Evolutionary conservation across 1,140 invertebrate genomes (phyloP).

Genomic region (Drosophila repleta): DNA sequence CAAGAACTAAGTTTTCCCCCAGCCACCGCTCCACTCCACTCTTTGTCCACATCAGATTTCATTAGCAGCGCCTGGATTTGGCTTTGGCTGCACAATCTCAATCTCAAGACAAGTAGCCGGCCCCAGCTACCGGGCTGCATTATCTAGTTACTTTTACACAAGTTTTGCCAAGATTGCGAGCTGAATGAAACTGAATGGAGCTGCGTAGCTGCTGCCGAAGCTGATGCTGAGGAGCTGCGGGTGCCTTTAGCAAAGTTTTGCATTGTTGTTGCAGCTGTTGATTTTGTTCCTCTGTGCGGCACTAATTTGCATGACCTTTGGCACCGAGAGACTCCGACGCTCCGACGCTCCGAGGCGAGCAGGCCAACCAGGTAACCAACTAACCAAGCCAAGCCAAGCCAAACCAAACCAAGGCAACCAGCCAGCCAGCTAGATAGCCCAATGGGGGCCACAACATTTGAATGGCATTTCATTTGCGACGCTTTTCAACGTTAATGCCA

Average conservation of each 20-base stretch:
- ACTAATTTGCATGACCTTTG: conserved; percentile 79
- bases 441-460: conserved; percentile 47
- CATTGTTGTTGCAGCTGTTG: conserved; percentile 49
- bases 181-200: conserved; percentile 35
- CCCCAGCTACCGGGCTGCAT: conserved; percentile 55
- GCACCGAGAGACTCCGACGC: neutral
- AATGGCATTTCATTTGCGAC: conserved; percentile 78
- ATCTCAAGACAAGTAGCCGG: conserved; percentile 14
- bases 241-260: conserved; percentile 64
- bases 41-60: conserved; percentile 20
- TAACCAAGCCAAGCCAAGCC: conserved; percentile 31
- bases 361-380: conserved; percentile 33
- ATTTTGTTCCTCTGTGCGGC: conserved; percentile 41
- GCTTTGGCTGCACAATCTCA: neutral
- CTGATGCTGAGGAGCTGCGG: neutral
- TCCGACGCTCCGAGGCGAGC: conserved; percentile 25
- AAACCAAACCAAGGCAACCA: no score
- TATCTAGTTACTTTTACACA: conserved; percentile 77
- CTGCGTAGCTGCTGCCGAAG: conserved; percentile 27
- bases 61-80: conserved; percentile 12
- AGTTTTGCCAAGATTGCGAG: conserved; percentile 70
- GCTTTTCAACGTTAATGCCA: conserved; percentile 77
- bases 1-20: neutral
- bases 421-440: conserved; percentile 19
- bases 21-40: neutral